These are phyloP conservation scores for Otolemur garnettii DNA, from an alignment of 2,113 vertebrate species.

Conservation along the genomic window DNA sequence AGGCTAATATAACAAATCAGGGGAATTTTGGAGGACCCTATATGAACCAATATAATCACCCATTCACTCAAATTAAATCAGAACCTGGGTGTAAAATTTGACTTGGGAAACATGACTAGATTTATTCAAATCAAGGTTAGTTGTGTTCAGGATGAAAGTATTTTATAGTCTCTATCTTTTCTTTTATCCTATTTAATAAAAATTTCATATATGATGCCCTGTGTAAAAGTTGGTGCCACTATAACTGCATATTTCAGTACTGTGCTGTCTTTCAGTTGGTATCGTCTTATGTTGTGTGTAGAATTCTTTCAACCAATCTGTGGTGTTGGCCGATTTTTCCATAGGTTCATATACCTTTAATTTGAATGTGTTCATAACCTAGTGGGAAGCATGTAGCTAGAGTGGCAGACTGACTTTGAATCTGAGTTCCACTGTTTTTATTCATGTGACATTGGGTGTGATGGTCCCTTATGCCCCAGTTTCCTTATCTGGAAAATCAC, in stretches of 20 bases:
- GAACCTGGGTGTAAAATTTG: background rate
- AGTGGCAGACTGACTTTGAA: background rate
- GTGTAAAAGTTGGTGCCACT: background rate
- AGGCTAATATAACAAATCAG: background rate
- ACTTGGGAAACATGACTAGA: background rate
- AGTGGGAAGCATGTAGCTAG: background rate
- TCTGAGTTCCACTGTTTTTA: background rate
- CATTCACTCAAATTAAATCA: background rate
- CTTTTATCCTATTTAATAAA: slow-evolving; percentile 18
- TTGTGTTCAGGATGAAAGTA: background rate
- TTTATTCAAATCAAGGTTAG: slow-evolving; percentile 10
- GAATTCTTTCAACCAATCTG: background rate
- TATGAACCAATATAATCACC: background rate
- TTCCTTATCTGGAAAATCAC: slow-evolving; percentile 27
- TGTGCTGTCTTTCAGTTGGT: background rate
- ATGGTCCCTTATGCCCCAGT: background rate
- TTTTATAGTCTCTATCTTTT: slow-evolving; percentile 13
- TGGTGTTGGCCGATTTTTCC: background rate
- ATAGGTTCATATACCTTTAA: background rate
- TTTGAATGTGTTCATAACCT: background rate
- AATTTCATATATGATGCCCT: background rate
- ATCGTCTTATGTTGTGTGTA: background rate
- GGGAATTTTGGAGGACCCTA: too few species aligned
- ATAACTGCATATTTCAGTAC: background rate
- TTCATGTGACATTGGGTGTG: background rate